These are phyloP conservation scores for Chrysodeixis includens DNA, from an alignment of 2,888 invertebrate species.

Conservation along the genomic window DNA sequence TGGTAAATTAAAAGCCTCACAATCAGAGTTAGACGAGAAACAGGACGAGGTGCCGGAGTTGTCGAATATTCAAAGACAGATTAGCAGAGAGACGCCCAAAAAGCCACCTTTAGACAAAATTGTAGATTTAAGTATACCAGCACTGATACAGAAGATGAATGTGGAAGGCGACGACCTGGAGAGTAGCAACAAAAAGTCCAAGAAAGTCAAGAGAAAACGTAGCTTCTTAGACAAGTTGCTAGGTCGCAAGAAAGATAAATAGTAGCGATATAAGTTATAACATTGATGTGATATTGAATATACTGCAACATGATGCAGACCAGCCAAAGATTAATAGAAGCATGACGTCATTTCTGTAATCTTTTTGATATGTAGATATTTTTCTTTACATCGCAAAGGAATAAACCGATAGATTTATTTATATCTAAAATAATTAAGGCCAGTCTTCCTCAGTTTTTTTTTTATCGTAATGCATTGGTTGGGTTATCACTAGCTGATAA, in stretches of 20 bases:
- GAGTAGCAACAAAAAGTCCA: conserved; percentile 70
- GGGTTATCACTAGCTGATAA: conserved; percentile 86
- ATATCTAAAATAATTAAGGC: conserved; percentile 77
- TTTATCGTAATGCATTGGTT: conserved; percentile 85
- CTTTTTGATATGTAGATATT: conserved; percentile 71
- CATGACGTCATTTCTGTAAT: conserved; percentile 80
- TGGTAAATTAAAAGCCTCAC: conserved; percentile 73
- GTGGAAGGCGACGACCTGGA: conserved; percentile 78
- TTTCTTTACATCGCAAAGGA: conserved; percentile 61
- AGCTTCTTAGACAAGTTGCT: conserved; percentile 86
- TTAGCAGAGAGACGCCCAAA: conserved; percentile 75
- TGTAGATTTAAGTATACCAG: conserved; percentile 82
- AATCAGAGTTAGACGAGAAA: conserved; percentile 79
- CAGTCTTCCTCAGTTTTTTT: conserved; percentile 81
- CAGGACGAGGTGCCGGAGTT: conserved; percentile 82
- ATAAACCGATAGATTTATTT: conserved; percentile 69
- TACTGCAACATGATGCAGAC: conserved; percentile 70
- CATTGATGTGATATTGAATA: conserved; percentile 67
- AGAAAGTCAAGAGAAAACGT: conserved; percentile 85
- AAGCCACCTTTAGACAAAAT: conserved; percentile 68
- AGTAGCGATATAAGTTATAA: conserved; percentile 66
- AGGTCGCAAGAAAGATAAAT: conserved; percentile 81
- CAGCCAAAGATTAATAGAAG: conserved; percentile 83
- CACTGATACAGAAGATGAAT: conserved; percentile 81
- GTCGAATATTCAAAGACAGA: conserved; percentile 72